A percentile compares a stretch with the other conserved stretches of the same genome.
phyloP scores from a whole-genome alignment of 2,888 invertebrate species.

The Dicycla oo region DNA sequence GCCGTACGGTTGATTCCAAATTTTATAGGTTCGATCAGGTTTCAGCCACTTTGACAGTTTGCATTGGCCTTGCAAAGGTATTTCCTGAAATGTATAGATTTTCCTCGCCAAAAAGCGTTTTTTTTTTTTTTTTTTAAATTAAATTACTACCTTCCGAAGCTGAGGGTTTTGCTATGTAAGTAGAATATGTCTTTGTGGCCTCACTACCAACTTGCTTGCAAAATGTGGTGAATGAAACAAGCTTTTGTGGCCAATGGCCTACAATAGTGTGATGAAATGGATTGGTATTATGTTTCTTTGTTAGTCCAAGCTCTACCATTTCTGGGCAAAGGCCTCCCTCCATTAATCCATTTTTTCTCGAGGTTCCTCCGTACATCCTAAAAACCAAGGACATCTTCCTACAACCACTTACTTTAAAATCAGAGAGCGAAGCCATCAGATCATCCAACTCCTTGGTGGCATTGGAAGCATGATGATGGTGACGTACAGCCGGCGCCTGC shows the following conservation, averaged over 20 bases:
- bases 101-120: not conserved
- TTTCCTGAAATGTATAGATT: not conserved
- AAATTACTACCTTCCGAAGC: not conserved
- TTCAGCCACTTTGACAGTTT: not conserved
- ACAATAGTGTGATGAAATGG: too few relatives aligned
- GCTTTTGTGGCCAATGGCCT: not conserved
- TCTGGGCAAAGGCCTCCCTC: too few relatives aligned
- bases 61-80: not conserved
- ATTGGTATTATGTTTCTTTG: not conserved
- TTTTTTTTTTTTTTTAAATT: not conserved
- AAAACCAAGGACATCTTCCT: too few relatives aligned
- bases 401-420: constrained; percentile 94
- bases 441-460: constrained; percentile 99
- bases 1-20: not conserved
- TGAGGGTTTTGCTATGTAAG: too few relatives aligned
- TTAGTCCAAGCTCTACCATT: too few relatives aligned
- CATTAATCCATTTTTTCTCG: too few relatives aligned
- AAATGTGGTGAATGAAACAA: not conserved
- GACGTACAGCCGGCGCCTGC: constrained; percentile 70
- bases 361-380: too few relatives aligned
- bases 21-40: not conserved
- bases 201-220: not conserved
- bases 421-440: constrained; percentile 98
- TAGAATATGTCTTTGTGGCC: not conserved
- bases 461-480: constrained; percentile 93